Evolutionary conservation across 2,113 vertebrate species (phyloP), one percentile per base, ranked within the genome.

Genomic region (Octodon degus): DNA sequence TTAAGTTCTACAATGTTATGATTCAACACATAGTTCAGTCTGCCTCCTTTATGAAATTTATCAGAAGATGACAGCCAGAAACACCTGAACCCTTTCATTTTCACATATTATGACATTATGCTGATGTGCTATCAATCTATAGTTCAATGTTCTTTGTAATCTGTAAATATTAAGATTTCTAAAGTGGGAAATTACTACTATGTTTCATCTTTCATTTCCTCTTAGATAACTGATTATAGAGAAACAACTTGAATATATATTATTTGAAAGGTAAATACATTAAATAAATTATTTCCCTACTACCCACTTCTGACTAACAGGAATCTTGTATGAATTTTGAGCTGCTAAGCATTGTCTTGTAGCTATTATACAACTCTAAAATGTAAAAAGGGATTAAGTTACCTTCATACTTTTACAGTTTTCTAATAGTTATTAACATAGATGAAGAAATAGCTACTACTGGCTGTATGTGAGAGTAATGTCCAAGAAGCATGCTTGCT

Each of bases 341-440:
- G 70, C 83, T 89, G 86, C 68, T 94, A 91, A 62, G 76, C 92
- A 97, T 95, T 96, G 96, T 81, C 94, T 91, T 55, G 96, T 96
- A 98, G 90, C 67, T 97, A 95, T 96, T 96, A 98, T 9, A 7
- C n/a, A 94, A 79, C 87, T 97, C 92, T 89, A 97, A 32, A 82
- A 96, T 97, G 97, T 77, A 97, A 97, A 72, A 96, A 94, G 88
- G 82, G 86, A 94, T 95, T 95, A 96, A 95, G 95, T 89, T 88
- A 97, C 79, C 87, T 96, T 82, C 40, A 74, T 65, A 97, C 96
- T 72, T 14, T 34, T 43, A 74, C 4, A n/a, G 34, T 96, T 58
- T 96, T 95, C 90, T 96, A 92, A 55, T 90, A 92, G 81, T 43
- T 96, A 90, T 96, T 81, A 90, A 92, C 50, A 63, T 80, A 79